Base-by-base conservation (phyloP, 2,888 invertebrate species). In the Calliphora vomitoria region DNA sequence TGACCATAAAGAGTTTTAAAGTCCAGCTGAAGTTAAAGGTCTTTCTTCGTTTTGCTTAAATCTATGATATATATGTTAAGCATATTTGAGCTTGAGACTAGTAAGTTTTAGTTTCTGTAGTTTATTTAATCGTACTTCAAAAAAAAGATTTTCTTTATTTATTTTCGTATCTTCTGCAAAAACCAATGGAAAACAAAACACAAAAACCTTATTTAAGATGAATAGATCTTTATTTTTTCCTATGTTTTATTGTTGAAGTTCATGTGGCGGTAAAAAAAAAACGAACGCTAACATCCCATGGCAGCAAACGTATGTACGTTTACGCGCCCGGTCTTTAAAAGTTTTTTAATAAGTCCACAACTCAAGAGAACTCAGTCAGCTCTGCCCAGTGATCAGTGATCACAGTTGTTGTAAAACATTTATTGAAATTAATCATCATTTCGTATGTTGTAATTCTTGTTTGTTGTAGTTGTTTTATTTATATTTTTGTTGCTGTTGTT, bases 391-490 rank as follows among this genome's bases (percentile, higher is more conserved):
- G 60, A 8, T 38, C 20, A 31, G 8, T 50, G 44, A 38, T 31
- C 15, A 68, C 72, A 88, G 86, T 89, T 87, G 90, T 89, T 90
- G 91, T 91, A 90, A 89, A 89, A 91, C 87, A 91, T 91, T 92
- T 91, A 92, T 92, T 91, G 90, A 92, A 90, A 92, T 92, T 92
- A 92, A 92, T 92, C 92, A 92, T 91, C 88, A 90, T 90, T 89
- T 90, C 82, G 82, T 64, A 83, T 80, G 75, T 81, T 83, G 83
- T 50, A 76, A 58, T 25, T 69, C 11, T 53, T 25, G 58, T 62
- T 38, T 25, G 41, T 38, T 44, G n/a, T 47, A n/a, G n/a, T n/a
- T n/a, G n/a, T n/a, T n/a, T n/a, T n/a, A n/a, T n/a, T n/a, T n/a
- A n/a, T n/a, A n/a, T n/a, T n/a, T n/a, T n/a, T 72, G 72, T 38